A percentile compares a stretch with the other conserved stretches of the same genome.
Evolutionary conservation across 2,888 invertebrate genomes (phyloP).

Genomic region (Ornithoptera alexandrae): DNA sequence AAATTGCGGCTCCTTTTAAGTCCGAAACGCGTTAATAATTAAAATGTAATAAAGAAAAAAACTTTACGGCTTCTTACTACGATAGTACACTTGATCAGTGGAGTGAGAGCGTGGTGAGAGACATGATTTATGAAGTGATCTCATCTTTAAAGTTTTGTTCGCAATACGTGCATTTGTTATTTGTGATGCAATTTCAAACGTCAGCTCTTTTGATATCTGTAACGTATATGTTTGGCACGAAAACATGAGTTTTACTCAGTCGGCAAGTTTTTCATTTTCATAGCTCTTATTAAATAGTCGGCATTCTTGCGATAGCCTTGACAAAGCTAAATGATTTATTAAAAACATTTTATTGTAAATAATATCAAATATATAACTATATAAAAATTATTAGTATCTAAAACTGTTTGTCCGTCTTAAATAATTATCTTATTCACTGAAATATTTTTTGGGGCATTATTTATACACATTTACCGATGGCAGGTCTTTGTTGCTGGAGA

Average conservation of each 20-base stretch:
- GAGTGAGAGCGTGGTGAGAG: slow-evolving; percentile 5
- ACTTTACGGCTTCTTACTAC: slow-evolving; percentile 18
- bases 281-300: background rate
- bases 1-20: slow-evolving; percentile 22
- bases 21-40: slow-evolving; percentile 13
- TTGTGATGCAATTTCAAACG: slow-evolving; percentile 23
- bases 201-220: slow-evolving; percentile 26
- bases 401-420: no score
- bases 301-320: no score
- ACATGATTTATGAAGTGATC: slow-evolving; percentile 29
- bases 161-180: slow-evolving; percentile 25
- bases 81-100: slow-evolving; percentile 12
- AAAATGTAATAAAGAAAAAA: slow-evolving; percentile 12
- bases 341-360: no score
- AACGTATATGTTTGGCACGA: slow-evolving; percentile 25
- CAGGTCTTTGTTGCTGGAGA: no score
- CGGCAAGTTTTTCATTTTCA: slow-evolving; percentile 4
- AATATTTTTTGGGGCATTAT: no score
- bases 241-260: slow-evolving; percentile 11
- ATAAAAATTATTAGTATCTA: no score
- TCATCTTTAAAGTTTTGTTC: slow-evolving; percentile 24
- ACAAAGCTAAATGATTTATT: no score
- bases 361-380: no score
- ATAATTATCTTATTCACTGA: no score
- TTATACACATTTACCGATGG: no score